Evolutionary conservation across 1,140 invertebrate species (phyloP).

Genomic region (Drosophila neocordata): DNA sequence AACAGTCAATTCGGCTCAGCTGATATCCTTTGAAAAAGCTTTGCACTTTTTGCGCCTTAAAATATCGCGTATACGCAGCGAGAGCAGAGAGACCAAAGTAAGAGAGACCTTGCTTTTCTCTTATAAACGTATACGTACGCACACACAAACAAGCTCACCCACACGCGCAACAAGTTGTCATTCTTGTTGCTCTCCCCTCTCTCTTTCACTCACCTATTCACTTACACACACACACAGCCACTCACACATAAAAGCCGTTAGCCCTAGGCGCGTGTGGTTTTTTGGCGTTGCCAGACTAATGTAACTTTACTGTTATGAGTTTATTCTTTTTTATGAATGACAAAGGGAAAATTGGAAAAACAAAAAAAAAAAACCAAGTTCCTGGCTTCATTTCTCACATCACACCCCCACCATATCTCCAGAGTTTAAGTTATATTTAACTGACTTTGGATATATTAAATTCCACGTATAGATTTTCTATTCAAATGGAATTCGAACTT

Average conservation of each 20-base stretch:
- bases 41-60: slow-evolving; percentile 61
- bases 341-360: slow-evolving; percentile 35
- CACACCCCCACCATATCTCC: too few species aligned
- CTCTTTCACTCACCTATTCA: slow-evolving; percentile 19
- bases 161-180: slow-evolving; percentile 71
- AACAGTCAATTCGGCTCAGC: slow-evolving; percentile 2
- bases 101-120: slow-evolving; percentile 43
- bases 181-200: slow-evolving; percentile 24
- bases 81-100: slow-evolving; percentile 37
- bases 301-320: slow-evolving; percentile 43
- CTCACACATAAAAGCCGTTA: slow-evolving; percentile 28
- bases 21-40: slow-evolving; percentile 55
- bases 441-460: too few species aligned
- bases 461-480: too few species aligned
- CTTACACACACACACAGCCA: slow-evolving; percentile 19
- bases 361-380: neutral
- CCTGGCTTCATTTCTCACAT: too few species aligned
- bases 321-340: slow-evolving; percentile 23
- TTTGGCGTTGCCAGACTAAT: slow-evolving; percentile 44
- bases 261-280: slow-evolving; percentile 31
- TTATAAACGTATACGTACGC: slow-evolving; percentile 16
- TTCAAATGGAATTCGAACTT: slow-evolving; percentile 48
- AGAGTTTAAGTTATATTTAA: too few species aligned
- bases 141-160: slow-evolving; percentile 30
- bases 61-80: slow-evolving; percentile 58